These are phyloP conservation scores for Stigmatopora argus DNA, from an alignment of 2,113 vertebrate species.

Conservation along the genomic window DNA sequence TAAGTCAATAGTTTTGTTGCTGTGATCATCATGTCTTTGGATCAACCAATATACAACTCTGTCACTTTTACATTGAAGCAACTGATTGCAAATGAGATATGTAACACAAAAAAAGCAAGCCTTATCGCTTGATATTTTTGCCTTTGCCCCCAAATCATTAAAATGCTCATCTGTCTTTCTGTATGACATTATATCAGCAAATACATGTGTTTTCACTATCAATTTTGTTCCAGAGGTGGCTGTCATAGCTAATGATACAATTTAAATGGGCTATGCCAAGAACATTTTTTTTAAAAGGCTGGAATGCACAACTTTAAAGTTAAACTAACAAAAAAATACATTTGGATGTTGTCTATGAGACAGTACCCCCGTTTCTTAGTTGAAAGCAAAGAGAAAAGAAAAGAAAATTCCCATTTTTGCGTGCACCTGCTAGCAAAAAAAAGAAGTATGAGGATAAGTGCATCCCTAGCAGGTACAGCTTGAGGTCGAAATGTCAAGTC, in stretches of 20 bases:
- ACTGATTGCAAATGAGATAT: conserved; percentile 74
- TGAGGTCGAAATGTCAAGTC: conserved; percentile 50
- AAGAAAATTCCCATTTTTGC: conserved; percentile 19
- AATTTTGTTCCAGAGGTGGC: conserved; percentile 57
- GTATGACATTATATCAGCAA: conserved; percentile 69
- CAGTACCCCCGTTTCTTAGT: conserved; percentile 62
- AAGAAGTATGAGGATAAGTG: conserved; percentile 66
- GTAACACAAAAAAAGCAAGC: conserved; percentile 53
- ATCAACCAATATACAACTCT: conserved; percentile 81
- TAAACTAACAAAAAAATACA: conserved; percentile 71
- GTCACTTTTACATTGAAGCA: conserved; percentile 73
- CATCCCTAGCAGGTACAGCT: conserved; percentile 67
- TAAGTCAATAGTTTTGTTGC: conserved; percentile 78
- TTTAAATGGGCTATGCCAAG: conserved; percentile 64
- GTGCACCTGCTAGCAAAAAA: conserved; percentile 59
- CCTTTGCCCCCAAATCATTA: conserved; percentile 58
- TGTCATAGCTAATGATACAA: conserved; percentile 67
- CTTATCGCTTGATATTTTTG: conserved; percentile 36
- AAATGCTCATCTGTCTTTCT: conserved; percentile 71
- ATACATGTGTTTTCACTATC: conserved; percentile 32
- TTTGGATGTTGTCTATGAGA: conserved; percentile 51
- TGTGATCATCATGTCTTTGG: conserved; percentile 78
- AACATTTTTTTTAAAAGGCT: conserved; percentile 68
- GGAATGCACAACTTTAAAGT: conserved; percentile 73
- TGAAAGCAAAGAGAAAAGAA: conserved; percentile 46